Base-by-base conservation (phyloP, 2,888 invertebrate species). In the Clunio marinus region DNA sequence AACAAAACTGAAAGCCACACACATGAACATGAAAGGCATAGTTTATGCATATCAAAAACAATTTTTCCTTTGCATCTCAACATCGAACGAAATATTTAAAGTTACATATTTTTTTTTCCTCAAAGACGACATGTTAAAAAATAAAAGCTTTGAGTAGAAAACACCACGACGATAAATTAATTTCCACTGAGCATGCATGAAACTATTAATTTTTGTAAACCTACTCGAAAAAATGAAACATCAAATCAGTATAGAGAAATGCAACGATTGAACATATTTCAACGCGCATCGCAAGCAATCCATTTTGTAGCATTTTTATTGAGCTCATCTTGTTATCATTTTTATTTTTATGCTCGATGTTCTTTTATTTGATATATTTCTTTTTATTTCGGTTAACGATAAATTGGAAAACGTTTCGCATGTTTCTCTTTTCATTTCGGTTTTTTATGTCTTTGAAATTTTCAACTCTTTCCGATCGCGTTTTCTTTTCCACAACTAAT, bases 151-250 rank as follows among this genome's bases (percentile, higher is more conserved):
- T 45, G 45, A 57, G 57, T 10, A 7, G 32, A 32, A 10, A 10
- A 32, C 4, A 20, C 27, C 10, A 57, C 25, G 13, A 51, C 66
- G 20, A 66, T 66, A 66, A 66, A 66, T 66, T 66, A 66, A 66
- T 66, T 66, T 66, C 55, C 45, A 28, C 57, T 25, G 46, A 66
- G 25, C 55, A 66, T 66, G 55, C 66, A 66, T 66, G 66, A 66
- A 66, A 55, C 66, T 55, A 66, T 66, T 66, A 66, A 66, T 66
- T 66, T 66, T 46, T 46, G 37, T n/a, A 66, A 46, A 46, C 66
- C 66, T 66, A 66, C 66, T 55, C 66, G 46, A 25, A 27, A 37
- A n/a, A 7, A n/a, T 17, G 51, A 17, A 51, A 13, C 51, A 17
- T n/a, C 51, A n/a, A 51, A 51, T 51, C 51, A 51, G 20, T 22